Conservation (phyloP, 2,113 vertebrate genomes). For the Melanerpes formicivorus region DNA sequence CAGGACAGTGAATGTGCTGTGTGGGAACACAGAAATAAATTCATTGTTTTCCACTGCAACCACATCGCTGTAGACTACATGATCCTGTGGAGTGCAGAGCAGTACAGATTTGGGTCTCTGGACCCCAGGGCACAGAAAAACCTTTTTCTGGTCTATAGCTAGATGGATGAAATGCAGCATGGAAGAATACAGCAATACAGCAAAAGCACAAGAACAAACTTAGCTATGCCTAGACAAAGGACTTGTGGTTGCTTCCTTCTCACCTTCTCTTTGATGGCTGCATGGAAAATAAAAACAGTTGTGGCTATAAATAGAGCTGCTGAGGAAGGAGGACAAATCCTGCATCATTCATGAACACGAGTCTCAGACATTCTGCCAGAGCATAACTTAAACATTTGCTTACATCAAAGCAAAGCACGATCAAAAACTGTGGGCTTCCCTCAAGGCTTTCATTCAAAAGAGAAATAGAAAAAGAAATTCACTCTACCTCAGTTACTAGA, state of each 20-base stretch:
- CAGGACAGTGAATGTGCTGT: neutral
- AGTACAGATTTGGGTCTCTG: neutral
- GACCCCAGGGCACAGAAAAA: neutral
- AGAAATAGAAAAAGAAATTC: constrained; percentile 25
- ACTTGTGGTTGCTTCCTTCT: neutral
- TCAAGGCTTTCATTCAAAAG: constrained; percentile 61
- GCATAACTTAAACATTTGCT: constrained; percentile 72
- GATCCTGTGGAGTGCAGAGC: neutral
- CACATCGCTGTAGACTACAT: neutral
- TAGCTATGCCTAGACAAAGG: neutral
- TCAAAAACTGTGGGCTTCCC: constrained; percentile 65
- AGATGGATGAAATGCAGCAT: neutral
- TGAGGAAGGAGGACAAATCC: constrained; percentile 31
- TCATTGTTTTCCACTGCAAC: neutral
- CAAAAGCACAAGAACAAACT: neutral
- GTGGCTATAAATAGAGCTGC: constrained; percentile 48
- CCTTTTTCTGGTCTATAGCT: neutral
- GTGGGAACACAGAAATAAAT: neutral
- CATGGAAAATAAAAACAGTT: constrained; percentile 22
- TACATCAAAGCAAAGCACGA: constrained; percentile 66
- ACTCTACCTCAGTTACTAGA: constrained; percentile 49
- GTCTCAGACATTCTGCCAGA: constrained; percentile 57
- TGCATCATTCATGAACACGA: constrained; percentile 64
- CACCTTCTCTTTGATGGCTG: constrained; percentile 5
- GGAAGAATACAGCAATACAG: neutral